Base-by-base conservation (phyloP, 1,140 invertebrate species). In the Drosophila truncata region DNA sequence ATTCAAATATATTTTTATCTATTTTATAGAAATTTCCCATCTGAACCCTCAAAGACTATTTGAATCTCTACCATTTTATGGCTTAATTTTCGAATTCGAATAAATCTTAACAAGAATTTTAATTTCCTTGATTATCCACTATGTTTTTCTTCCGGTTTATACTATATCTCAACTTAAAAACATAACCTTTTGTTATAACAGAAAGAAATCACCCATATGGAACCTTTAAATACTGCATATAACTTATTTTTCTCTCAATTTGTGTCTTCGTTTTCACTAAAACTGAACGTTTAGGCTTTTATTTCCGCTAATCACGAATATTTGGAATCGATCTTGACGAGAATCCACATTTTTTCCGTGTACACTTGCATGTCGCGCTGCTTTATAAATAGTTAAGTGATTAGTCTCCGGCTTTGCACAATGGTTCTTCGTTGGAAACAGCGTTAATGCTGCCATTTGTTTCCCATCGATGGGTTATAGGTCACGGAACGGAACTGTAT, bases 371-470 rank as follows among this genome's bases (percentile, higher is more conserved):
- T 57, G 46, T 42, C 69, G 65, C 64, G 50, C 47, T 49, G 50
- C 29, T 57, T 70, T 70, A 70, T 44, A 70, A 67, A 72, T 71
- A 70, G 65, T 71, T 72, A 72, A 72, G 69, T 71, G 66, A 72
- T 72, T 72, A 72, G 66, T 72, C 69, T 71, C 33, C 29, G 65
- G 66, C 65, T 42, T 58, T n/a, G 20, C 66, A 70, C 61, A 49
- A 67, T 67, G 18, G 61, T 44, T 37, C 29, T 25, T 52, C 46
- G 44, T 35, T 27, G 14, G 20, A 46, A 46, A 16, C 23, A 5
- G n/a, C 27, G 31, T 59, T 35, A 71, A 31, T 71, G 64, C 25
- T 2, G 42, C 52, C 42, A 59, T 59, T 71, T 71, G 65, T 59
- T 59, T 37, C 25, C 69, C 50, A 50, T 29, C 67, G 52, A 60